Evolutionary conservation across 2,888 invertebrate species (phyloP).

Genomic region (Dascillus cervinus): DNA sequence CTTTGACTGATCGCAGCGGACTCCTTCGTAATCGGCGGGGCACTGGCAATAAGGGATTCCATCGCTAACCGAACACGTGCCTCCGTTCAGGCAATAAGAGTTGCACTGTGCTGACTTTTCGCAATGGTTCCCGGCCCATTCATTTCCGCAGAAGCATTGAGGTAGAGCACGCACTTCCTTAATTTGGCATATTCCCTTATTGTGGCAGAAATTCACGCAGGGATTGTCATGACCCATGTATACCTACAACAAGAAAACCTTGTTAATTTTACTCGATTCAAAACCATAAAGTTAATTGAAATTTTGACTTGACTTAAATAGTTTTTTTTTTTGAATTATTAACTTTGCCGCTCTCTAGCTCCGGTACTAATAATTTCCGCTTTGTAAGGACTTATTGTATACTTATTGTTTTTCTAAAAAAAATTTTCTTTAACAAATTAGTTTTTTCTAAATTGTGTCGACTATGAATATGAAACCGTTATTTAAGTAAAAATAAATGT

Average conservation of each 20-base stretch:
- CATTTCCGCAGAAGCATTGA: conserved; percentile 49
- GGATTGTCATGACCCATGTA: conserved; percentile 56
- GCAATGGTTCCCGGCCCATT: conserved; percentile 52
- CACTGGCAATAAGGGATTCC: conserved; percentile 41
- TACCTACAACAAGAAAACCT: conserved; percentile 16
- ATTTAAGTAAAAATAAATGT: too few species aligned
- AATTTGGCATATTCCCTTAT: conserved; percentile 53
- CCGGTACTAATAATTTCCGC: too few species aligned
- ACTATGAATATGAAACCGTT: too few species aligned
- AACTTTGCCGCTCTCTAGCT: too few species aligned
- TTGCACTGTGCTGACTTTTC: conserved; percentile 43
- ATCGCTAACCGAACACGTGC: conserved; percentile 43
- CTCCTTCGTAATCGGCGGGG: conserved; percentile 41
- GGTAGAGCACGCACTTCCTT: conserved; percentile 44
- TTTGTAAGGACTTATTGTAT: too few species aligned
- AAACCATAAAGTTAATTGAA: too few species aligned
- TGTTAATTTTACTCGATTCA: too few species aligned
- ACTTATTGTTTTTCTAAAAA: too few species aligned
- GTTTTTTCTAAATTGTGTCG: too few species aligned
- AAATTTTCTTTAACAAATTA: too few species aligned
- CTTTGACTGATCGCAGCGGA: conserved; percentile 40
- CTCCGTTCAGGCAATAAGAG: conserved; percentile 48
- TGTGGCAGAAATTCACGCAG: conserved; percentile 50
- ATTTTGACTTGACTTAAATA: too few species aligned
- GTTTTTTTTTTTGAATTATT: too few species aligned